Evolutionary conservation across 2,113 vertebrate genomes (phyloP).

Genomic region (Mugil cephalus): DNA sequence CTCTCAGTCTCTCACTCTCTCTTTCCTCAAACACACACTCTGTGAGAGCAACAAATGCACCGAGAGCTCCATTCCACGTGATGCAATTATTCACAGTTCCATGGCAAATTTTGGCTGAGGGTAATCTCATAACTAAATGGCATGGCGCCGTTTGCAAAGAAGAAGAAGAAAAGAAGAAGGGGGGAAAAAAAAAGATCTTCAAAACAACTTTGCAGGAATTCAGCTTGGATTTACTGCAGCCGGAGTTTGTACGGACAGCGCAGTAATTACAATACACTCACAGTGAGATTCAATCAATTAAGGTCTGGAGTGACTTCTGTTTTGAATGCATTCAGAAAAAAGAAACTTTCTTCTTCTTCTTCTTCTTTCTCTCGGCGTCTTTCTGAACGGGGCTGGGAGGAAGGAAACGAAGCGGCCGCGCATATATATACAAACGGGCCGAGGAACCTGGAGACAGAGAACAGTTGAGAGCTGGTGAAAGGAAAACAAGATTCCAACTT

Average conservation of each 20-base stretch:
- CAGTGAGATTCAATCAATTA: conserved; percentile 41
- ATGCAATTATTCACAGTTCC: conserved; percentile 78
- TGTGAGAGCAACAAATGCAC: conserved; percentile 65
- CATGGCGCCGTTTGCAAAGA: conserved; percentile 40
- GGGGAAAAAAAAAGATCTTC: conserved; percentile 14
- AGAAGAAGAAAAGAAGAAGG: conserved; percentile 2
- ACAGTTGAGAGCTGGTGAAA: conserved; percentile 32
- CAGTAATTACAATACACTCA: conserved; percentile 8
- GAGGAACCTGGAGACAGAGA: conserved; percentile 14
- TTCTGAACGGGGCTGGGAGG: no score
- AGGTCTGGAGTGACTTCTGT: conserved; percentile 22
- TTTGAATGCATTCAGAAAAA: background rate
- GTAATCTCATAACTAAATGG: conserved; percentile 69
- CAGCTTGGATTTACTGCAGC: conserved; percentile 9
- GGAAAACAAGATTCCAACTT: conserved; percentile 72
- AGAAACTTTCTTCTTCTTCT: no score
- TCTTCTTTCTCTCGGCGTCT: no score
- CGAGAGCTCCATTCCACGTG: conserved; percentile 64
- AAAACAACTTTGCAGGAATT: conserved; percentile 43
- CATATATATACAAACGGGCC: background rate
- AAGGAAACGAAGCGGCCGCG: no score
- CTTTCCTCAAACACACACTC: conserved; percentile 29
- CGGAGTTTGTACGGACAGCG: background rate
- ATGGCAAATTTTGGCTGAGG: conserved; percentile 63
- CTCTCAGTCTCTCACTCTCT: background rate